Base-by-base conservation (phyloP, 2,113 vertebrate species). In the Cyphomyrus plagiostoma region DNA sequence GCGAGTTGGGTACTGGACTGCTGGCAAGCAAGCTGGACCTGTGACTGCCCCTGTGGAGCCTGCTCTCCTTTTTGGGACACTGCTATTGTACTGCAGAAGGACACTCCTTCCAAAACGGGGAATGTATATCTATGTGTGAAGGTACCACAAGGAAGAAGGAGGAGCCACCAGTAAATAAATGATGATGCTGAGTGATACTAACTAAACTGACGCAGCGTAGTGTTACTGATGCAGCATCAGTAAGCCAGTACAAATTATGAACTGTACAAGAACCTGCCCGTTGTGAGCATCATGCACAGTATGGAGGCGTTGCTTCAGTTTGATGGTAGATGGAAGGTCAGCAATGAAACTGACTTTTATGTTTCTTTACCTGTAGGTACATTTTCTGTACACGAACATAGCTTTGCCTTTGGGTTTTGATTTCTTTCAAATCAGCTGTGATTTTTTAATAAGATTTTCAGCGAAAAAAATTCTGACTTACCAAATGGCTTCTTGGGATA, bases 401-500 rank as follows among this genome's bases (percentile, higher is more conserved):
- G 74, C 15, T 80, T 42, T 17, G 4, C 15, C 17, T 42, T 42
- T 80, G 74, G 62, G 5, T 15, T 42, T 77, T 35, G 70, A 35
- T 17, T 17, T 4, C 17, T 15, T 39, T 77, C 70, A 77, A 77
- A 39, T 77, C 15, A 42, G 70, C 30, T 77, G 26, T 4, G 35
- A 77, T 77, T 77, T 39, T 77, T 39, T 17, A 35, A 7, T 77
- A 39, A 77, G 30, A 35, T 77, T 77, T 77, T 39, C 70, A 77
- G 70, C 1, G 30, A 39, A 88, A 95, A 96, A 66, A 66, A 66
- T 21, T 26, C 62, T 0, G 10, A 66, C n/a, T 66, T 30, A 91
- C 94, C 98, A 93, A 96, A 93, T 88, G 95, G 97, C 2, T 94
- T 98, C 89, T 95, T 80, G 48, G 97, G 99, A 92, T 96, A 98